These are phyloP conservation scores for Eucera pruinosa DNA, from an alignment of 2,888 invertebrate genomes.

Conservation along the genomic window DNA sequence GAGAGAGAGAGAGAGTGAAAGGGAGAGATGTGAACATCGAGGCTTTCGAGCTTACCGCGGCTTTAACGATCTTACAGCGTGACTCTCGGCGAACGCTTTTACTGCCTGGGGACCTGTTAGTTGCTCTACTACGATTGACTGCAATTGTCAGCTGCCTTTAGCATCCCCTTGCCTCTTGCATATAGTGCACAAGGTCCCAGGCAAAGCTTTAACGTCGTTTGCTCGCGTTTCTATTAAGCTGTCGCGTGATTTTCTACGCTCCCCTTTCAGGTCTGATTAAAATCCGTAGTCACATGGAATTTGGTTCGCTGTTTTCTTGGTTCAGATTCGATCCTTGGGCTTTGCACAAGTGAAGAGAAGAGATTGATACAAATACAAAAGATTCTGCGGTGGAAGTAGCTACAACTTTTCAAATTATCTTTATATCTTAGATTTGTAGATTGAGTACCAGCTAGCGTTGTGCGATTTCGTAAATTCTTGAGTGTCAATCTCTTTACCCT, in stretches of 20 bases:
- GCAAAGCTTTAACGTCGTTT: slow-evolving; percentile 39
- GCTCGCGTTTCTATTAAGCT: slow-evolving; percentile 40
- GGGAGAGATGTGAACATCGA: slow-evolving; percentile 4
- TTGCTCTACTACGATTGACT: slow-evolving; percentile 42
- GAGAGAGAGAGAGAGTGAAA: not conserved
- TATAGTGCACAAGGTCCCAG: not conserved
- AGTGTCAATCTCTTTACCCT: too few relatives aligned
- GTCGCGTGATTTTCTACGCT: slow-evolving; percentile 12
- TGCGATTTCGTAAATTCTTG: too few relatives aligned
- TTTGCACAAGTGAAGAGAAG: too few relatives aligned
- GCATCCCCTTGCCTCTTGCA: not conserved
- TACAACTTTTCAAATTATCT: too few relatives aligned
- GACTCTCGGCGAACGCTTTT: slow-evolving; percentile 42
- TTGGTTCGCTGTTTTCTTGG: too few relatives aligned
- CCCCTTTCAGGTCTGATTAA: slow-evolving; percentile 4
- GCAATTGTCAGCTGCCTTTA: slow-evolving; percentile 49
- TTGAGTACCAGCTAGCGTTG: too few relatives aligned
- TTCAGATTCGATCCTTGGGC: too few relatives aligned
- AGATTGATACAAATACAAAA: too few relatives aligned
- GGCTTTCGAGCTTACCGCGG: slow-evolving; percentile 59
- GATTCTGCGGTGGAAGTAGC: too few relatives aligned
- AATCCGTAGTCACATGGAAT: not conserved
- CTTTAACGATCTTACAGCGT: slow-evolving; percentile 35
- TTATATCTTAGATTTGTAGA: too few relatives aligned
- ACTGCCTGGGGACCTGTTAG: slow-evolving; percentile 46